Evolutionary conservation across 30 jellyfish, hydroid and myxozoan species (phyloP).

Genomic region (Hydra vulgaris): DNA sequence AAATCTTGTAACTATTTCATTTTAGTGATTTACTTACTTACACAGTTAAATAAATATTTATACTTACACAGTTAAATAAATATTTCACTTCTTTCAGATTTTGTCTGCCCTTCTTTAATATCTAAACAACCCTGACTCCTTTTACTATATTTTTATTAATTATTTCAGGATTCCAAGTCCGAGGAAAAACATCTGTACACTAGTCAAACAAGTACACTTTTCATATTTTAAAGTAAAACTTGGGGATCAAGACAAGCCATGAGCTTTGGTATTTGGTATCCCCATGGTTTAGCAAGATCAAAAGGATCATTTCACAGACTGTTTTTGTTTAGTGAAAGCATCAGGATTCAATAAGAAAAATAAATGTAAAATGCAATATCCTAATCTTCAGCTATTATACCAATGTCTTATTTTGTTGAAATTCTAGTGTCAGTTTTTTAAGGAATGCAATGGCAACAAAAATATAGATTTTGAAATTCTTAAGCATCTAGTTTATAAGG

Average conservation of each 20-base stretch:
- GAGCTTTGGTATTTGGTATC: background rate
- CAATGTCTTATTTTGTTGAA: background rate
- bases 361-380: background rate
- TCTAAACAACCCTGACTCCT: background rate
- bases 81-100: background rate
- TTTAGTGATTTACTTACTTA: background rate
- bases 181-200: no score
- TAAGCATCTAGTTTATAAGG: background rate
- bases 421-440: background rate
- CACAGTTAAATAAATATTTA: no score
- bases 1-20: background rate
- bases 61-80: no score
- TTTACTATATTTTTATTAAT: background rate
- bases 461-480: background rate
- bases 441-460: background rate
- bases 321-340: background rate
- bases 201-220: no score
- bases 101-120: background rate
- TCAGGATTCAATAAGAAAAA: background rate
- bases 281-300: background rate
- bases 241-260: background rate
- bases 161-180: background rate
- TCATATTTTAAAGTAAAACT: no score
- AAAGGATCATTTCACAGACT: background rate
- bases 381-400: background rate